Evolutionary conservation across 2,113 vertebrate genomes (phyloP), one percentile per base, ranked within the genome.

Genomic region (Sula dactylatra): DNA sequence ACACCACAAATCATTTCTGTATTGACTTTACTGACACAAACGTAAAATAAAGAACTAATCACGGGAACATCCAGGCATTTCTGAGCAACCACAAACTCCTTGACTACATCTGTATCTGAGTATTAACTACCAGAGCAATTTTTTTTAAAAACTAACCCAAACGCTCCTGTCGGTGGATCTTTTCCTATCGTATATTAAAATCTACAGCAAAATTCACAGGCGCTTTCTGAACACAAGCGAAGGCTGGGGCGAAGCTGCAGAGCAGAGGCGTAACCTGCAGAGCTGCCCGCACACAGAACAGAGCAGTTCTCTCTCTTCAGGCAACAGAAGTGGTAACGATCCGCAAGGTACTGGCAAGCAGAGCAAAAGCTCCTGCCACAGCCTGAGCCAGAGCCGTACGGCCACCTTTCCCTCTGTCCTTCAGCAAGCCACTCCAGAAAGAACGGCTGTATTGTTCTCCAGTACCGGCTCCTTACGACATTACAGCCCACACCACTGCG

Each of bases 181-280:
- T 69, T 18, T 42, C 52, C 32, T 34, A 6, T 14, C 3, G 2
- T 16, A 2, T 16, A 9, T 56, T 56, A 82, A 58, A 45, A 32
- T 0, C 3, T 1, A 9, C 5, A 21, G 9, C 18, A 81, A 17
- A 47, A 29, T 2, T 18, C 32, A 10, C 24, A 44, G 25, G 40
- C 20, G 7, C 58, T 13, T 62, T 20, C 47, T n/a, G 62, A 15
- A 17, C 10, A 3, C 2, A 9, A 20, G 10, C 1, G 0, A 40
- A 26, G 42, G 69, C 40, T 34, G 40, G 18, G 25, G 38, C 69
- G 54, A 24, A 82, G 82, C 55, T 32, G 42, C 70, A 59, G 56
- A 69, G 40, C 62, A 45, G 44, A 17, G 44, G 17, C 15, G 11
- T 5, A 9, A 45, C 32, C 22, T 10, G 27, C 36, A 22, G 14